Conservation (phyloP, 2,797 vertebrate species). For the Brotogeris chrysoptera region DNA sequence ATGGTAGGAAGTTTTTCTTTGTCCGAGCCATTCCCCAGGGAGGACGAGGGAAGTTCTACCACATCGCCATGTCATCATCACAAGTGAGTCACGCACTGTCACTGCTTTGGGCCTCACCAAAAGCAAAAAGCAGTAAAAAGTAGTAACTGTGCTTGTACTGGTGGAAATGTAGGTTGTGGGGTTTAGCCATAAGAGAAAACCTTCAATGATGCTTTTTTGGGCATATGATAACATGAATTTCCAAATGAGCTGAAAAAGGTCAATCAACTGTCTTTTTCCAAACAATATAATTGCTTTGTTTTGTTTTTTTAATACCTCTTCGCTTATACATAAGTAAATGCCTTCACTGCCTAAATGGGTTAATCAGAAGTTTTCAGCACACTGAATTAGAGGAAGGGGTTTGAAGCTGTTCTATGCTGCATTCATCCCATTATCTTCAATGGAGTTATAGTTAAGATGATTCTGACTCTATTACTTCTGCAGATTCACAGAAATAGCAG, state of each 20-base stretch:
- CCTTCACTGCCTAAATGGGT: not conserved
- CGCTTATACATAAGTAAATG: not conserved
- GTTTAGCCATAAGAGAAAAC: not conserved
- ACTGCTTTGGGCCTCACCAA: not conserved
- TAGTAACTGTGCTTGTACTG: not conserved
- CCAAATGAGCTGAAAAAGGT: not conserved
- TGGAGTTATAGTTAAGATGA: not conserved
- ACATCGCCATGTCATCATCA: constrained; percentile 92
- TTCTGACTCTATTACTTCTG: not conserved
- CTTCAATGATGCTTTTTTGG: not conserved
- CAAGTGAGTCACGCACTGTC: constrained; percentile 73
- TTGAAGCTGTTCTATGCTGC: not conserved
- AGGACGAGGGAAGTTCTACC: constrained; percentile 93
- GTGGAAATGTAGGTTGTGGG: not conserved
- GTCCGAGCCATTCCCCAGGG: constrained; percentile 93
- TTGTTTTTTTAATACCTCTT: not conserved
- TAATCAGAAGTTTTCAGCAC: not conserved
- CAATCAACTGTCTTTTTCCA: not conserved
- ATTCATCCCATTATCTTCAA: not conserved
- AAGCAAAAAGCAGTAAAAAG: not conserved
- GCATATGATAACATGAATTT: not conserved
- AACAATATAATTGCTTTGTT: not conserved
- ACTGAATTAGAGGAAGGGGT: not conserved
- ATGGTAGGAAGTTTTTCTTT: constrained; percentile 93
- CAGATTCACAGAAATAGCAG: not conserved